Percentiles rank a stretch among this genome's conserved stretches.
Evolutionary conservation across 2,797 vertebrate genomes (phyloP).

Genomic region (Gouania willdenowi): DNA sequence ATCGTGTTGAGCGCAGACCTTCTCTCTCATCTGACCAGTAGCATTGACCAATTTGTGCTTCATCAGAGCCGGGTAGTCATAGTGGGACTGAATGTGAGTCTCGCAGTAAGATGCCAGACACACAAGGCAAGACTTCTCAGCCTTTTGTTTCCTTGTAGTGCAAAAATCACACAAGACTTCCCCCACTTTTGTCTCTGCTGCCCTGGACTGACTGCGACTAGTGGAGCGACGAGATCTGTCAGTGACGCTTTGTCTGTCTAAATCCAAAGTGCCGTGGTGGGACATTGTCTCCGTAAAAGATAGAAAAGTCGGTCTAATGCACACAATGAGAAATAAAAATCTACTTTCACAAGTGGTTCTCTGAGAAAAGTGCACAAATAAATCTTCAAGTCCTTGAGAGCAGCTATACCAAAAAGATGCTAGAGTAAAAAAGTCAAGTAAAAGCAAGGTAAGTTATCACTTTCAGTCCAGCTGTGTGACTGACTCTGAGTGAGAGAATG

Average conservation of each 20-base stretch:
- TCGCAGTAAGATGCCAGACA: constrained; percentile 91
- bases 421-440: too few species aligned
- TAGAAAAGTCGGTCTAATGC: not conserved
- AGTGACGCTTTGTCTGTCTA: constrained; percentile 52
- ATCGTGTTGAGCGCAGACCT: constrained; percentile 84
- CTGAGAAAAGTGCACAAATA: not conserved
- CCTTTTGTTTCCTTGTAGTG: constrained; percentile 72
- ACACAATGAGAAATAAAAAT: not conserved
- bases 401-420: constrained; percentile 3
- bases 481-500: constrained; percentile 60
- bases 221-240: constrained; percentile 55
- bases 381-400: not conserved
- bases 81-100: constrained; percentile 84
- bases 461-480: constrained; percentile 68
- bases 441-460: constrained; percentile 23
- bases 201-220: constrained; percentile 41
- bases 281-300: constrained; percentile 58
- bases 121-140: constrained; percentile 87
- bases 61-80: constrained; percentile 84
- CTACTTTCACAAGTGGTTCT: constrained; percentile 4
- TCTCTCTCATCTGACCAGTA: constrained; percentile 79
- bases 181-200: constrained; percentile 7
- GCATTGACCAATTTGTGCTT: constrained; percentile 87
- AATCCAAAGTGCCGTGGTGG: constrained; percentile 48
- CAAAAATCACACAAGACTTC: constrained; percentile 87